Evolutionary conservation across 2,888 invertebrate species (phyloP), one percentile per base, ranked within the genome.

Genomic region (Perizoma affinitatum): DNA sequence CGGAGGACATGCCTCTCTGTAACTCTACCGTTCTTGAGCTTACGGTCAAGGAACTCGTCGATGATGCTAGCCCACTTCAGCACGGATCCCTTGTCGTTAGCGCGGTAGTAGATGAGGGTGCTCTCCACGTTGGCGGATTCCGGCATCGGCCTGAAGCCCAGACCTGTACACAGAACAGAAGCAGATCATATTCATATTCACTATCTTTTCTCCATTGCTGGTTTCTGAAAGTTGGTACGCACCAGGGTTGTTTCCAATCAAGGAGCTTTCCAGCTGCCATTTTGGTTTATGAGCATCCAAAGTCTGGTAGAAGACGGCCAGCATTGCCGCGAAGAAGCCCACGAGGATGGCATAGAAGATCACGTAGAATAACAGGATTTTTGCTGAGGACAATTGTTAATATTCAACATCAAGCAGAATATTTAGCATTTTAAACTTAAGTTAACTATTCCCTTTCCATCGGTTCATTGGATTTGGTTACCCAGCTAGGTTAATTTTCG

Each of bases 71-170:
- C 95, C 97, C 97, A 98, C 81, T 96, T 95, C 74, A 95, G 93
- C 79, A 95, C 96, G 83, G 97, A 97, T 58, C 96, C 95, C 80
- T 94, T 94, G 80, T 96, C 95, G 74, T 94, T 94, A 68, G 95
- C 94, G 87, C 95, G 96, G 94, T 98, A 99, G 96, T 98, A 97
- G 90, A 99, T 97, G 78, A 99, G 95, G 68, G 99, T 99, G 86
- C 98, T 98, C 86, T 98, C 98, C 74, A 98, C 97, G 71, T 86
- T 98, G 57, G 84, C 87, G 63, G 95, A 94, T 76, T 96, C 96
- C 74, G 98, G 98, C 96, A 98, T 97, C 67, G 99, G 99, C 83
- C 99, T 95, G 93, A 98, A 99, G 71, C 99, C 99, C 80, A 99
- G 94, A 82, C 98, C 98, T 97, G 88, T 10, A 81, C 9, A 68